Base-by-base conservation (phyloP, 2,888 invertebrate species). In the Agapostemon virescens region DNA sequence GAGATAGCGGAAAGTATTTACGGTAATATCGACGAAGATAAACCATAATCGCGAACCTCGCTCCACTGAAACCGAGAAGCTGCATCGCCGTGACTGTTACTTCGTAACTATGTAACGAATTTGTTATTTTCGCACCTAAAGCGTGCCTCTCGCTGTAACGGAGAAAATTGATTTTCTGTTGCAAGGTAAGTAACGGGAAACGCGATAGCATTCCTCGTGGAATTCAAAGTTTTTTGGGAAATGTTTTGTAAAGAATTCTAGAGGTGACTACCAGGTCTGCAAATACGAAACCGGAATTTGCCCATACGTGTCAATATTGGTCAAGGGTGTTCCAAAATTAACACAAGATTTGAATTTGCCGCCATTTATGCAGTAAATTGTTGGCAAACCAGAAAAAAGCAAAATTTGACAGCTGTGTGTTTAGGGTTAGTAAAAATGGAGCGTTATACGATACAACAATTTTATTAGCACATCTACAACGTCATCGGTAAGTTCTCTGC, bases 1-100 rank as follows among this genome's bases (percentile, higher is more conserved):
- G 67, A 68, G 63, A 42, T 64, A 38, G 63, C 49, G 52, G 69
- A 42, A 69, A 78, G 77, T 77, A 77, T 77, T 77, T 77, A 77
- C 77, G 78, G 69, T 77, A 78, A 78, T 69, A 45, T 66, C 42
- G 77, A 36, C 61, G 67, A 40, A 45, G 23, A 36, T 67, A 66
- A 77, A 68, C 75, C 67, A 33, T 68, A 76, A 67, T 45, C 49
- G 40, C 15, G 33, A 38, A 20, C 33, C 26, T 36, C 36, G 45
- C 77, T 67, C 58, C 23, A 26, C 66, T 7, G 66, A 40, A 66
- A 66, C 33, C 67, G 67, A 68, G 67, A 68, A 75, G 61, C 45
- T 67, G 61, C 38, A 75, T 40, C 23, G 42, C 42, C 26, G 66
- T 13, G 23, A 49, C 49, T 49, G 49, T n/a, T 49, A 49, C n/a